Evolutionary conservation across 23 tunicate genomes (phyloP).

Genomic region (Trididemnum miniatum): DNA sequence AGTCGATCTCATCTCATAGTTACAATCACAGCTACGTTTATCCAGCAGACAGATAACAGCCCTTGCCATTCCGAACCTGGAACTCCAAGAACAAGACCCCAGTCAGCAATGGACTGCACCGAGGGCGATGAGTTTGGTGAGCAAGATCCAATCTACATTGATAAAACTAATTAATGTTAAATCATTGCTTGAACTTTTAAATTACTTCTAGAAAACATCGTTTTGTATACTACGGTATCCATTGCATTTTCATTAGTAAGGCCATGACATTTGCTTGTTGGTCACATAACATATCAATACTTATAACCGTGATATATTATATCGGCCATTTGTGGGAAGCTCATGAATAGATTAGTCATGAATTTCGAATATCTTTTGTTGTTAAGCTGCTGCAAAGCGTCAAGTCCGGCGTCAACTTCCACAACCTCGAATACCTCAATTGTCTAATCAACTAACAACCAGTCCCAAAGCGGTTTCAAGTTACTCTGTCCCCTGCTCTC

Average conservation of each 20-base stretch:
- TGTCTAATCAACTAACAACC: background rate
- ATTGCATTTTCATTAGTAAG: too few relatives aligned
- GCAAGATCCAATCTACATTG: too few relatives aligned
- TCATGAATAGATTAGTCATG: too few relatives aligned
- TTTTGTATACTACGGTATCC: too few relatives aligned
- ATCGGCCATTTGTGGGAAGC: too few relatives aligned
- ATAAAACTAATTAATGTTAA: too few relatives aligned
- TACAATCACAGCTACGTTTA: constrained; percentile 55
- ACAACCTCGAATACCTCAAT: constrained; percentile 25
- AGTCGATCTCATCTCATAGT: constrained; percentile 77
- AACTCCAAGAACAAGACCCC: constrained; percentile 15
- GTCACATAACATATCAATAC: too few relatives aligned
- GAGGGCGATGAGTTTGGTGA: background rate
- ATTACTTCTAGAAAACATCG: too few relatives aligned
- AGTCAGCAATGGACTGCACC: background rate
- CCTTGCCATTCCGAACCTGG: constrained; percentile 15
- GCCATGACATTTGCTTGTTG: too few relatives aligned
- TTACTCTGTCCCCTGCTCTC: constrained; percentile 21
- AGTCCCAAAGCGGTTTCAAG: background rate
- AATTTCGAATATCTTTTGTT: too few relatives aligned
- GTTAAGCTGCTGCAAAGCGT: constrained; percentile 13
- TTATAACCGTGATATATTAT: too few relatives aligned
- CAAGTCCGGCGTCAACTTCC: constrained; percentile 51
- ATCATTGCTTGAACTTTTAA: too few relatives aligned
- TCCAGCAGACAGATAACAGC: background rate